Conservation (phyloP, 2,113 vertebrate species). For the Caranx ignobilis region DNA sequence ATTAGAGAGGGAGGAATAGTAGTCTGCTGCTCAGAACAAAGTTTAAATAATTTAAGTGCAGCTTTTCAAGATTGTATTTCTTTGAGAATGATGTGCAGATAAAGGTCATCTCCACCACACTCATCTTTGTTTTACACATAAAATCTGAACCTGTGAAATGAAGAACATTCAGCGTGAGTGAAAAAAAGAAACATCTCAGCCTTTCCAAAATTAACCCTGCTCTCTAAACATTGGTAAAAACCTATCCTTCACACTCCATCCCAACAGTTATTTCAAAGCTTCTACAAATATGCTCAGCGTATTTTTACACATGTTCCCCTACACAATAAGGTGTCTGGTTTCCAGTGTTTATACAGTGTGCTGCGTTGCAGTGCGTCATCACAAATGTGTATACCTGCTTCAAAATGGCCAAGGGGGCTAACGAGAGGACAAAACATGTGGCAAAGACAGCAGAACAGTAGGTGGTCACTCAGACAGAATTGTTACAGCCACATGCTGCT, state of each 20-base stretch:
- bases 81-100: constrained; percentile 41
- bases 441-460: neutral
- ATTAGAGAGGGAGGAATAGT: neutral
- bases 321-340: constrained; percentile 66
- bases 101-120: constrained; percentile 18
- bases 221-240: constrained; percentile 59
- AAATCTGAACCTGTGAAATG: constrained; percentile 26
- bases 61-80: constrained; percentile 33
- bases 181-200: constrained; percentile 22
- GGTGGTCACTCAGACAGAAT: neutral
- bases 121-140: constrained; percentile 42
- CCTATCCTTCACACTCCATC: constrained; percentile 54
- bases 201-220: constrained; percentile 64
- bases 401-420: constrained; percentile 21
- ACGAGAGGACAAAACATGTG: constrained; percentile 15
- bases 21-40: neutral
- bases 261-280: constrained; percentile 51
- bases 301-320: constrained; percentile 69
- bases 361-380: constrained; percentile 52
- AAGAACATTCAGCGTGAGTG: constrained; percentile 4
- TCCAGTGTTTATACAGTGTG: constrained; percentile 65
- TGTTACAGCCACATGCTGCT: neutral
- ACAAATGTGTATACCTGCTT: constrained; percentile 21
- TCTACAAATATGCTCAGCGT: constrained; percentile 48
- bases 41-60: neutral